These are phyloP conservation scores for Turritopsis dohrnii DNA, from an alignment of 30 jellyfish, hydroid and myxozoan species.

Conservation along the genomic window DNA sequence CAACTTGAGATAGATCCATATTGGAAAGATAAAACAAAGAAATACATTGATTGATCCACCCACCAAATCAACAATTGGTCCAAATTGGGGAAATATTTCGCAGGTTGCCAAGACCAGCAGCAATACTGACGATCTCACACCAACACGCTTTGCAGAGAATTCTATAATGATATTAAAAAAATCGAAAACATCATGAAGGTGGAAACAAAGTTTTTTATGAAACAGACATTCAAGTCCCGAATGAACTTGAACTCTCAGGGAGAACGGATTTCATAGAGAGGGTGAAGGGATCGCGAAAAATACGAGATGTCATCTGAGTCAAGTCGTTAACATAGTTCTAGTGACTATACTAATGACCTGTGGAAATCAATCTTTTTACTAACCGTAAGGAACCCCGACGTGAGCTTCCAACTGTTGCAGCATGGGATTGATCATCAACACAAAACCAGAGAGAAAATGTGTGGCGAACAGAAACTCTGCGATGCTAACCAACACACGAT, in stretches of 20 bases:
- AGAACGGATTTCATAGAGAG: no score
- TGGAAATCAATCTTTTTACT: no score
- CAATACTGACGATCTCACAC: slow-evolving; percentile 22
- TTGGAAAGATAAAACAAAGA: slow-evolving; percentile 34
- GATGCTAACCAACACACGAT: slow-evolving; percentile 21
- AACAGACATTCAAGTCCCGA: no score
- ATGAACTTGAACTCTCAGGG: no score
- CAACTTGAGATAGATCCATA: slow-evolving; percentile 26
- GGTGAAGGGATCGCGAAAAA: no score
- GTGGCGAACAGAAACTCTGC: slow-evolving; percentile 33
- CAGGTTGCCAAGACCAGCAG: slow-evolving; percentile 23
- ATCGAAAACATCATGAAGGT: background rate
- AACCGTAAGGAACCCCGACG: slow-evolving; percentile 31
- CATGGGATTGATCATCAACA: slow-evolving; percentile 33
- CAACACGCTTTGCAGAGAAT: slow-evolving; percentile 22
- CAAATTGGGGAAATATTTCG: slow-evolving; percentile 39
- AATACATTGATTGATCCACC: slow-evolving; percentile 40
- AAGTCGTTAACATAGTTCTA: no score
- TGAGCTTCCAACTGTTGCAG: slow-evolving; percentile 24
- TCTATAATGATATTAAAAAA: slow-evolving; percentile 8
- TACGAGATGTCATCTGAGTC: no score
- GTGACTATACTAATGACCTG: no score
- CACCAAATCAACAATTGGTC: slow-evolving; percentile 46
- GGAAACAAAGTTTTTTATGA: no score
- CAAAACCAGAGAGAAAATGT: slow-evolving; percentile 41